Conservation (phyloP, 2,113 vertebrate genomes). For the Emydura subglobosa region DNA sequence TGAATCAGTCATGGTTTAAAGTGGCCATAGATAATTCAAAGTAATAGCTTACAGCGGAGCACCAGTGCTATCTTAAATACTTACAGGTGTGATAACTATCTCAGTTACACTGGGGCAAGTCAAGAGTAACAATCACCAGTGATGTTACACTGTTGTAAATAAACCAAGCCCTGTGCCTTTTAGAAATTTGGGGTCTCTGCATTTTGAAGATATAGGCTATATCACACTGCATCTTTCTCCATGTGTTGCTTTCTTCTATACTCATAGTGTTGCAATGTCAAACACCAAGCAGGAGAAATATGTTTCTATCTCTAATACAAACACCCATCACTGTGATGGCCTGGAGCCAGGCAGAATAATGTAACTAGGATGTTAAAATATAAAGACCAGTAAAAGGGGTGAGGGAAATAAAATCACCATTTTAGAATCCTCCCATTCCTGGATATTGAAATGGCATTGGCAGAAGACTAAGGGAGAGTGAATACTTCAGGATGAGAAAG, state of each 20-base stretch:
- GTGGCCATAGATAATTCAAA: background rate
- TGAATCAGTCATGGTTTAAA: background rate
- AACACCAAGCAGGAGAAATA: background rate
- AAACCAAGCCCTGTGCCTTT: background rate
- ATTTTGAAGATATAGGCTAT: background rate
- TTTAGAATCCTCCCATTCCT: background rate
- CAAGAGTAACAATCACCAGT: background rate
- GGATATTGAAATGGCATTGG: background rate
- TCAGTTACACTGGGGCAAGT: background rate
- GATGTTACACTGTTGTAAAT: background rate
- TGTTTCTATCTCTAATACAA: background rate
- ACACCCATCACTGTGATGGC: background rate
- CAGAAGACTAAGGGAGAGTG: background rate
- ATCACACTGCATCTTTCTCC: background rate
- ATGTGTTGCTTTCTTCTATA: background rate
- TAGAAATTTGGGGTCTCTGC: background rate
- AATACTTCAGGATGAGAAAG: background rate
- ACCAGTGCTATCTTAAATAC: accelerated
- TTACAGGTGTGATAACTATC: background rate
- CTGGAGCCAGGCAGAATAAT: background rate
- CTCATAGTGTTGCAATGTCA: background rate
- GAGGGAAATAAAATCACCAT: background rate
- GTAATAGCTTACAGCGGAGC: background rate
- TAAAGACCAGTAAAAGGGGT: background rate
- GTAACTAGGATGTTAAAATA: background rate